Conservation (phyloP, 1,140 invertebrate species). For the Drosophila sulfurigaster region DNA sequence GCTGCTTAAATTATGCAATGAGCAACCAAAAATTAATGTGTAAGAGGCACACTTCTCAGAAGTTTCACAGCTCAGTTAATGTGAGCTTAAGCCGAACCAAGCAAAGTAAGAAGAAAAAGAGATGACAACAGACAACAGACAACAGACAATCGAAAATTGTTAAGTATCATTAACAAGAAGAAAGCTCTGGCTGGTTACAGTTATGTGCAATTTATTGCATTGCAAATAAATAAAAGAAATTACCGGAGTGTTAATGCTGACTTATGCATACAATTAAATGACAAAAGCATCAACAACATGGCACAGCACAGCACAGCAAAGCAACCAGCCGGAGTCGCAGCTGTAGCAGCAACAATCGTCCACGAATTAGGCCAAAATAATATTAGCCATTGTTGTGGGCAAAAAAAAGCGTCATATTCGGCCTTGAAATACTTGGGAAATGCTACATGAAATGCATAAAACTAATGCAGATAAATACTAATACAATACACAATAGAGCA, state of each 20-base stretch:
- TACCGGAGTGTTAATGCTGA: conserved; percentile 58
- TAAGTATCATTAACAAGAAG: conserved; percentile 54
- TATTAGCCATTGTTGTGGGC: conserved; percentile 33
- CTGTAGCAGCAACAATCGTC: conserved; percentile 41
- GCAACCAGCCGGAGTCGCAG: background rate
- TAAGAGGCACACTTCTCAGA: conserved; percentile 62
- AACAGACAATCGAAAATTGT: conserved; percentile 30
- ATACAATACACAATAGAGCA: background rate
- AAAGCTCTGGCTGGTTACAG: conserved; percentile 55
- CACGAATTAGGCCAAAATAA: conserved; percentile 65
- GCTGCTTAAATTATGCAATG: conserved; percentile 62
- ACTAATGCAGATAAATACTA: conserved; percentile 38
- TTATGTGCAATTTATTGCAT: conserved; percentile 73
- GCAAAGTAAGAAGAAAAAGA: conserved; percentile 30
- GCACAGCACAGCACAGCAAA: background rate
- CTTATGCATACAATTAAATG: conserved; percentile 62
- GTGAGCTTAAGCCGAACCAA: conserved; percentile 29
- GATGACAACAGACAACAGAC: conserved; percentile 9
- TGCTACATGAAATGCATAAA: conserved; percentile 69
- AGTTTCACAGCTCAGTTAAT: conserved; percentile 45
- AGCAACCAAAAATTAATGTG: conserved; percentile 39
- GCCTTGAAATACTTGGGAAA: conserved; percentile 67
- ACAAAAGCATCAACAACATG: conserved; percentile 14
- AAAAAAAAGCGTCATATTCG: conserved; percentile 1
- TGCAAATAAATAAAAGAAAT: conserved; percentile 72